Base-by-base conservation (phyloP, 2,888 invertebrate species). In the Crioceris asparagi region DNA sequence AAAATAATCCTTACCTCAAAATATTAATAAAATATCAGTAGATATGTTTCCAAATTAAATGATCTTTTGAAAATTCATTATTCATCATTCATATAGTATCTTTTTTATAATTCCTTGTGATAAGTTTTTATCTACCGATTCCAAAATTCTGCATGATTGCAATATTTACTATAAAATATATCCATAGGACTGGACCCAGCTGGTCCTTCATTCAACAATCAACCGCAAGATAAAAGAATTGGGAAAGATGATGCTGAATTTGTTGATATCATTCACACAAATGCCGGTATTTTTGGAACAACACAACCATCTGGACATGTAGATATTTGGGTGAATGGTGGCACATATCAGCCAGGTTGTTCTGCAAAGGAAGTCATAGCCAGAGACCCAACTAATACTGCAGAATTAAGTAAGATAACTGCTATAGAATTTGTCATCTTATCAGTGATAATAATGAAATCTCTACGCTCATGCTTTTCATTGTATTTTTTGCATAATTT, bases 171-270 rank as follows among this genome's bases (percentile, higher is more conserved):
- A n/a, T n/a, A n/a, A n/a, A n/a, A n/a, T n/a, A n/a, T n/a, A n/a
- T n/a, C n/a, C n/a, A n/a, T n/a, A 47, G 48, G 44, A 19, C 33
- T 47, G 25, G 49, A 49, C 29, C 47, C 47, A 11, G 49, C 49
- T 1, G 46, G 49, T 5, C 47, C 44, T 16, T 25, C 34, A 16
- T 45, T 49, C 14, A 21, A 19, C 23, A 3, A 21, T 1, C n/a
- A 29, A 5, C 31, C 41, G 3, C 17, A 26, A 32, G 32, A 25
- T n/a, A n/a, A 38, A 2, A 39, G 44, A 35, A 38, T 49, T 16
- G 38, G 39, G 17, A 25, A 25, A n/a, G 30, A n/a, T 3, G 46
- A 48, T 39, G 49, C 35, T 2, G 35, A 44, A 15, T 46, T 48
- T 18, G 48, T 49, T 3, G 49, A 45, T 25, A 34, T 49, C 27